Evolutionary conservation across 2,113 vertebrate species (phyloP), one percentile per base, ranked within the genome.

Genomic region (Cinclus mexicanus): DNA sequence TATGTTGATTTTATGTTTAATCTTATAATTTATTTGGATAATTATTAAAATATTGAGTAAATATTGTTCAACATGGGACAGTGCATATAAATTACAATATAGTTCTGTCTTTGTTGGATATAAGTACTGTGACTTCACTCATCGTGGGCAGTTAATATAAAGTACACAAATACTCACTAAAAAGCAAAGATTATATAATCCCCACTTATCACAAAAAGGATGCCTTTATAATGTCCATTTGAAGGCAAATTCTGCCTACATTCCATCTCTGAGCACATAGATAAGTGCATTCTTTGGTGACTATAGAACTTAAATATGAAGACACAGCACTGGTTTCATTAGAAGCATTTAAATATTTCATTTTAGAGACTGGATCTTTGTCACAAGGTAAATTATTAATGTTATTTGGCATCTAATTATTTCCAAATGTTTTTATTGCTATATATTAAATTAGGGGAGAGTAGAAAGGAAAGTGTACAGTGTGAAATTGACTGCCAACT

Each of bases 401-500:
- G 16, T 15, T 89, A 84, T 89, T 84, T 91, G 65, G 72, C 71
- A 79, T 87, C 77, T 94, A 90, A 95, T 96, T 96, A 92, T 93
- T 94, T 96, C 53, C 61, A 83, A 94, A 93, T 94, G 52, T 83
- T 94, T 93, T 95, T 77, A 74, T 78, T 90, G 50, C 69, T 87
- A 70, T 89, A 57, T 93, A 84, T 92, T 94, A 92, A 93, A 95
- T 95, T 92, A 90, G 41, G 28, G 21, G 22, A 93, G 35, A 56
- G 41, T 53, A 76, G 68, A 83, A 95, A 84, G 52, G 55, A 87
- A 57, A 82, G 33, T 89, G 46, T 74, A 72, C 15, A 56, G 53
- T 88, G 82, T 80, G 63, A 90, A 94, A 89, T 39, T 70, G 72
- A 91, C 71, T 97, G 97, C 95, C 96, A 96, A 80, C 22, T 97